These are phyloP conservation scores for Gila robusta DNA, from an alignment of 2,797 vertebrate genomes.

Conservation along the genomic window DNA sequence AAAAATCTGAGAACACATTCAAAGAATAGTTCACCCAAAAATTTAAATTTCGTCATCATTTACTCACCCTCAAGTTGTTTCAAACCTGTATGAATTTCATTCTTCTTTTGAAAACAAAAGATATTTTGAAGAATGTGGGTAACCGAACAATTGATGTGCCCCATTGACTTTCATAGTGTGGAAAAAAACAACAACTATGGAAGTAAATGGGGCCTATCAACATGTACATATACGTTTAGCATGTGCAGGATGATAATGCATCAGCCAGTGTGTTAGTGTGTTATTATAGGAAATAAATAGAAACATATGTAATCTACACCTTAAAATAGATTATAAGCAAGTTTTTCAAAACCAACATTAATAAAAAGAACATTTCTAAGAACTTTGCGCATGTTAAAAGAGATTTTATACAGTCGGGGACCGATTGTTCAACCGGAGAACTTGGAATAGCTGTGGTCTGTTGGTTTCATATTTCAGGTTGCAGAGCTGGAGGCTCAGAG, in stretches of 20 bases:
- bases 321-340: no score
- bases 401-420: background rate
- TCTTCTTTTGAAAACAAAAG: background rate
- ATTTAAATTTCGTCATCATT: background rate
- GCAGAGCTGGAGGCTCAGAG: constrained; percentile 90
- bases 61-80: background rate
- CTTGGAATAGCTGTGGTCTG: background rate
- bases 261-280: no score
- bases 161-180: no score
- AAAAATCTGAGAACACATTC: background rate
- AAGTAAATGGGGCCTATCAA: no score
- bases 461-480: constrained; percentile 78
- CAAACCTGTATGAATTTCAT: no score
- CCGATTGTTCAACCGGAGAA: background rate
- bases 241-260: no score
- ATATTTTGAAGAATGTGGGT: background rate
- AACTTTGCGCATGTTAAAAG: background rate
- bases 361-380: background rate
- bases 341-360: background rate
- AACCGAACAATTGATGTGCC: background rate
- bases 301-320: no score
- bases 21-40: background rate
- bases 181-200: no score
- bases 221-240: no score
- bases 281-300: no score